Base-by-base conservation (phyloP, 2,113 vertebrate genomes). In the Salvelinus alpinus region DNA sequence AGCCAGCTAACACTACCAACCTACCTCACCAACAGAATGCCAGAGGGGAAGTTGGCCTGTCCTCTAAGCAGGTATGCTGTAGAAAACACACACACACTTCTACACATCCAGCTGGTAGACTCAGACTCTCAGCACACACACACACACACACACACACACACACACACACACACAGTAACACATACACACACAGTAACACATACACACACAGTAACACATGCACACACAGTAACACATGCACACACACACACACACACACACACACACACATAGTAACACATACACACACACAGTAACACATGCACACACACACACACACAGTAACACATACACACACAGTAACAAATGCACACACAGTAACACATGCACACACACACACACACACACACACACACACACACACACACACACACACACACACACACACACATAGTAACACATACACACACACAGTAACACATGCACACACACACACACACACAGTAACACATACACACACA, bases 1-100 rank as follows among this genome's bases (percentile, higher is more conserved):
- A 82, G 83, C 75, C 77, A 79, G 87, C 74, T 75, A 29, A 16
- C 9, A 64, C 80, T 79, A 80, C 84, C 79, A 81, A 78, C 34
- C 70, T 62, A 20, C 79, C 51, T 54, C 65, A 71, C 74, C 84
- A 72, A 80, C 8, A 69, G 78, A 77, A 87, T 83, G 65, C 71
- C 72, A 65, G 67, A 74, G 57, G 76, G 73, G 71, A 74, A 48
- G 68, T 51, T 72, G 80, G 81, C 79, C 69, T 66, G 18, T 64
- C 34, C 72, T 13, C 60, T 20, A 22, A 25, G 14, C 27, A 44
- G 38, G 38, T 12, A 44, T 16, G 27, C 65, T 20, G 24, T 4
- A 11, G 48, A 8, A 72, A 59, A 47, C 20, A 51, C 9, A 44
- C 38, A 44, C 38, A 11, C 38, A 44, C 38, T 44, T 2, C 38